A percentile compares a stretch with the other conserved stretches of the same genome.
Conservation (phyloP, 2,113 vertebrate species). For the Dunckerocampus dactyliophorus region DNA sequence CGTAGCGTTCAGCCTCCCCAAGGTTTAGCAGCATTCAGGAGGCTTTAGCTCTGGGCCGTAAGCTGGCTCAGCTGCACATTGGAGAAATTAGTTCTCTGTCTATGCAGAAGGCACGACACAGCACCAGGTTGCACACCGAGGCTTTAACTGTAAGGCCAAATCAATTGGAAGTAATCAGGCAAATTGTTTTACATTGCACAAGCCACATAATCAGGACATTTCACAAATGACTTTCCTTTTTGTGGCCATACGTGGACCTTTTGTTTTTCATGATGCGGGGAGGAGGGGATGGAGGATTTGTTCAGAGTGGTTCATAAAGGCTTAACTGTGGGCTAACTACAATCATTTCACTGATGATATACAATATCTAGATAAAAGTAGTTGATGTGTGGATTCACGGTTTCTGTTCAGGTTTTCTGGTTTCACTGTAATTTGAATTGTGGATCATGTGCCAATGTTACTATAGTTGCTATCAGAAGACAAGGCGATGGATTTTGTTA, state of each 20-base stretch:
- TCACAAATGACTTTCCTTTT: constrained; percentile 73
- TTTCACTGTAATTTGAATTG: constrained; percentile 34
- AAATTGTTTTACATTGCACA: constrained; percentile 78
- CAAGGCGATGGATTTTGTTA: too few species aligned
- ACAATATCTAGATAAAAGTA: constrained; percentile 49
- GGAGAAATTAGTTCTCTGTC: constrained; percentile 71
- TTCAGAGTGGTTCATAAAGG: constrained; percentile 52
- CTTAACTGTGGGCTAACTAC: constrained; percentile 57
- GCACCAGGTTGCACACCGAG: constrained; percentile 43
- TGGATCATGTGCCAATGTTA: constrained; percentile 11
- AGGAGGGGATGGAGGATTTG: constrained; percentile 33
- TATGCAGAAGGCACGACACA: constrained; percentile 40
- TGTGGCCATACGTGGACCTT: constrained; percentile 55
- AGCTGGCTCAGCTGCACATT: constrained; percentile 73
- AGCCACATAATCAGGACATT: constrained; percentile 77
- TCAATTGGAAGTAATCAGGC: constrained; percentile 81
- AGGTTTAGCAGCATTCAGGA: constrained; percentile 65
- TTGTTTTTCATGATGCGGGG: constrained; percentile 42
- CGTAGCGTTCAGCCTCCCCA: constrained; percentile 49
- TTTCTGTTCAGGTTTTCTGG: constrained; percentile 19
- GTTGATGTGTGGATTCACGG: constrained; percentile 24
- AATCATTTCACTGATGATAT: constrained; percentile 60
- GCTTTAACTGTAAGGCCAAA: constrained; percentile 68
- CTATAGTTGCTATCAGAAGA: too few species aligned
- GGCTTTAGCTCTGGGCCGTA: constrained; percentile 70